Percentiles rank a stretch among this genome's conserved stretches.
phyloP scores from a whole-genome alignment of 2,113 vertebrate species.

The Oenanthe melanoleuca region DNA sequence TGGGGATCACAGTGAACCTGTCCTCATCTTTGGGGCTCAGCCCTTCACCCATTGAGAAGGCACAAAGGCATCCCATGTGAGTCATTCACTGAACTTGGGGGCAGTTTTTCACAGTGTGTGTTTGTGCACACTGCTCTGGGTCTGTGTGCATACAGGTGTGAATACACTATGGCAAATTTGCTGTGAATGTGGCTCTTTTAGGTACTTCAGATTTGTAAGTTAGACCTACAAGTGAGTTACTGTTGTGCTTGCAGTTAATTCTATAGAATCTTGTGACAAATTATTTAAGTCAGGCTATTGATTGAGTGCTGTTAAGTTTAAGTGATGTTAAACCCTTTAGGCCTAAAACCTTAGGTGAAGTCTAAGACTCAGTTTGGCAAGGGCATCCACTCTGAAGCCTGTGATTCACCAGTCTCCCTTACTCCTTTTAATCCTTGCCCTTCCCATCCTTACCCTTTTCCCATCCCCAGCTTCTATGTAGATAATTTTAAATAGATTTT shows the following conservation, averaged over 20 bases:
- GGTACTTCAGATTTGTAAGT: neutral
- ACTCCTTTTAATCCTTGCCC: neutral
- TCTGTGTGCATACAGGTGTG: neutral
- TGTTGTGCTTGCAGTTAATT: neutral
- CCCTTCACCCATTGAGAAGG: neutral
- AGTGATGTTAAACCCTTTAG: neutral
- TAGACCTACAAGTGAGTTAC: neutral
- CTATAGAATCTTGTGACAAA: neutral
- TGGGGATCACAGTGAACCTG: accelerated
- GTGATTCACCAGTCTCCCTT: neutral
- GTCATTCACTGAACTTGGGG: neutral
- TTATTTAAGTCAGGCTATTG: neutral
- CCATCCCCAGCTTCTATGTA: neutral
- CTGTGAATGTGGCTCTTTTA: neutral
- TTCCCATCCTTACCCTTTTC: neutral
- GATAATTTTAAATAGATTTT: neutral
- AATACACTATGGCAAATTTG: neutral
- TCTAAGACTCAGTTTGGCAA: neutral
- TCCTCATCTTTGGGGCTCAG: accelerated
- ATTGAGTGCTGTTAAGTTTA: neutral
- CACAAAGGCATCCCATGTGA: neutral
- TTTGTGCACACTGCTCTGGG: neutral
- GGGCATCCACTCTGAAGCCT: neutral
- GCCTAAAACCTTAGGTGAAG: neutral
- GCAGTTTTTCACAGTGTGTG: neutral